Percentiles rank a stretch among this genome's conserved stretches.
phyloP scores from a whole-genome alignment of 2,888 invertebrate genomes.

The Phanerotoma sp. region DNA sequence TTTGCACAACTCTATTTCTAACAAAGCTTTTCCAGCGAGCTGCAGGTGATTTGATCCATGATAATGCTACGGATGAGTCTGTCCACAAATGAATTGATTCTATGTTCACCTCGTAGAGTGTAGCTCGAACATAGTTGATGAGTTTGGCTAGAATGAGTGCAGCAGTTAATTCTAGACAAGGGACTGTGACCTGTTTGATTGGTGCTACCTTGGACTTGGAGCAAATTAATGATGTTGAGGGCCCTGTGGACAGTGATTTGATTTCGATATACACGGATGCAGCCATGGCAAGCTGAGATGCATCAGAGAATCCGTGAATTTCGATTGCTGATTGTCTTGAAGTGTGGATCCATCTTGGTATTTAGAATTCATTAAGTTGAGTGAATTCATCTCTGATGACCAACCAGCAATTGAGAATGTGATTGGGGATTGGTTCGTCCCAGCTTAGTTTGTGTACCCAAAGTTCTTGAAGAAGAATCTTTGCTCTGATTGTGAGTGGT shows the following conservation, averaged over 20 bases:
- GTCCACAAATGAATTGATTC: slow-evolving; percentile 11
- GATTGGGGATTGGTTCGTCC: not conserved
- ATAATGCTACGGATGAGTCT: slow-evolving; percentile 14
- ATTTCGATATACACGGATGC: slow-evolving; percentile 21
- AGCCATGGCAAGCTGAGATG: slow-evolving; percentile 24
- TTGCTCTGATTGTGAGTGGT: not conserved
- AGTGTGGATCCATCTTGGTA: not conserved
- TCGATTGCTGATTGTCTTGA: slow-evolving; percentile 5
- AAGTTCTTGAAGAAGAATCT: not conserved
- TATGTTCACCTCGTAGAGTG: not conserved
- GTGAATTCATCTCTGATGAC: too few species aligned
- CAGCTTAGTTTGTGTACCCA: not conserved
- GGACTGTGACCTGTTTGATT: slow-evolving; percentile 20
- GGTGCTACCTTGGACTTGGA: slow-evolving; percentile 20
- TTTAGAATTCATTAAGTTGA: too few species aligned
- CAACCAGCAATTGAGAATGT: too few species aligned
- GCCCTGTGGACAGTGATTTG: slow-evolving; percentile 4
- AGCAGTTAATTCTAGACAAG: slow-evolving; percentile 23
- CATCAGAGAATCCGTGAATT: slow-evolving; percentile 28
- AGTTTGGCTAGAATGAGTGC: slow-evolving; percentile 14
- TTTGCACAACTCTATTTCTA: slow-evolving; percentile 5
- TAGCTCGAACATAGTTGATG: not conserved
- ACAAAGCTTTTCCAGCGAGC: slow-evolving; percentile 19
- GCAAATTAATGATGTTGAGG: slow-evolving; percentile 13
- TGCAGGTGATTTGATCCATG: slow-evolving; percentile 15